Evolutionary conservation across 2,888 invertebrate species (phyloP), one percentile per base, ranked within the genome.

Genomic region (Neria commutata): DNA sequence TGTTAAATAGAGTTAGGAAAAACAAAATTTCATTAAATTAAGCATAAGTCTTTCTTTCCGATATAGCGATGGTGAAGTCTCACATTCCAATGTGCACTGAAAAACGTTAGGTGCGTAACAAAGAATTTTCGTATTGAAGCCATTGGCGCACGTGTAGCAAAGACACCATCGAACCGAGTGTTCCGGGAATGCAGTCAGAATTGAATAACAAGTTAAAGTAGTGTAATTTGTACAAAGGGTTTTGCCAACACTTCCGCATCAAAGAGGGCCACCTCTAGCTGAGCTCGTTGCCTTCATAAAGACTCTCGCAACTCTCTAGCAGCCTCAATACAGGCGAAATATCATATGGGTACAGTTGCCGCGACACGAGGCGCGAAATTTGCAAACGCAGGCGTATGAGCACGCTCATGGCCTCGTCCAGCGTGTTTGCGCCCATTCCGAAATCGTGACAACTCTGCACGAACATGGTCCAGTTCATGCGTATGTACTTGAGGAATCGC

Each of bases 281-380:
- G 70, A 89, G 88, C 74, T 91, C 90, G 80, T 91, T 91, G 2
- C 91, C 91, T 83, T 93, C 92, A 79, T 92, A 94, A 69, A 93
- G 84, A 76, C 90, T 89, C 77, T 94, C 94, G 74, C 92, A 93
- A 67, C 89, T 89, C 78, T 92, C 92, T 65, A 95, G 83, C 70
- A 94, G 83, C 80, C 91, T 88, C 68, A 94, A 83, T 58, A 95
- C 91, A 42, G 94, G 94, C 71, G 90, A 91, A 73, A 95, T 94
- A 79, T 95, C 94, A 80, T 95, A 95, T 0, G 94, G 94, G 80
- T 94, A 94, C 51, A 94, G 81, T 67, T 91, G 89, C 73, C 90
- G 90, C 0, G 91, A 89, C 6, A 94, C 94, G 67, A 94, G 83
- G 73, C 92, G 86, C 68, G 91, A 91, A 65, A 95, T 92, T 73